Percentiles rank a stretch among this genome's conserved stretches.
Evolutionary conservation across 2,797 vertebrate species (phyloP).

Genomic region (Linurgus olivaceus): DNA sequence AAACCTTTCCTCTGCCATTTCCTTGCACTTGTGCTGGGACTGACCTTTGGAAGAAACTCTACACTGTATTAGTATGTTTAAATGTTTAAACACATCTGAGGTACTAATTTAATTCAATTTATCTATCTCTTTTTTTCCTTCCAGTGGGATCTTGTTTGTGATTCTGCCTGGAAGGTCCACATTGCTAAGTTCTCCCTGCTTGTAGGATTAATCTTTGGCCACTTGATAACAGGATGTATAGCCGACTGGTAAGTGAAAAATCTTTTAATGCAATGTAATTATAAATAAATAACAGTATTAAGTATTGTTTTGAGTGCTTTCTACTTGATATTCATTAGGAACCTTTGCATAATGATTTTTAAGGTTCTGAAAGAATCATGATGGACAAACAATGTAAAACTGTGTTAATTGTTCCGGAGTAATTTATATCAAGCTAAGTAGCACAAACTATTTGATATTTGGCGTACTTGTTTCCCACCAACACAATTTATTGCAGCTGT

Average conservation of each 20-base stretch:
- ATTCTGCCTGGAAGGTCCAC: conserved; percentile 93
- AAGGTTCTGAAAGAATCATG: background rate
- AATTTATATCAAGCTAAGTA: background rate
- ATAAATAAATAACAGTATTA: background rate
- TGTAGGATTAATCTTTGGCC: conserved; percentile 97
- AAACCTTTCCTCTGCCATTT: background rate
- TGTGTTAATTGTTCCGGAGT: background rate
- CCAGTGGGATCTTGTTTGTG: conserved; percentile 95
- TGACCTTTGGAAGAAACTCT: background rate
- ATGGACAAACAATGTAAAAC: background rate
- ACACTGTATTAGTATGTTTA: background rate
- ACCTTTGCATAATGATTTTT: background rate
- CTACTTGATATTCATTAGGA: background rate
- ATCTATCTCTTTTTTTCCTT: conserved; percentile 33
- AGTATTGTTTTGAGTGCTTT: background rate
- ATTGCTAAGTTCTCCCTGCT: conserved; percentile 96
- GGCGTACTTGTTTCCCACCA: background rate
- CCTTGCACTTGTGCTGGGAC: background rate
- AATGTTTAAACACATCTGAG: background rate
- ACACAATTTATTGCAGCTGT: background rate
- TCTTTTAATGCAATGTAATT: background rate
- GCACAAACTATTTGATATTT: background rate
- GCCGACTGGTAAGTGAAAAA: conserved; percentile 90
- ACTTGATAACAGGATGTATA: conserved; percentile 93
- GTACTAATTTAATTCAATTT: background rate